These are phyloP conservation scores for Tauraco erythrolophus DNA, from an alignment of 2,113 vertebrate genomes.

Conservation along the genomic window DNA sequence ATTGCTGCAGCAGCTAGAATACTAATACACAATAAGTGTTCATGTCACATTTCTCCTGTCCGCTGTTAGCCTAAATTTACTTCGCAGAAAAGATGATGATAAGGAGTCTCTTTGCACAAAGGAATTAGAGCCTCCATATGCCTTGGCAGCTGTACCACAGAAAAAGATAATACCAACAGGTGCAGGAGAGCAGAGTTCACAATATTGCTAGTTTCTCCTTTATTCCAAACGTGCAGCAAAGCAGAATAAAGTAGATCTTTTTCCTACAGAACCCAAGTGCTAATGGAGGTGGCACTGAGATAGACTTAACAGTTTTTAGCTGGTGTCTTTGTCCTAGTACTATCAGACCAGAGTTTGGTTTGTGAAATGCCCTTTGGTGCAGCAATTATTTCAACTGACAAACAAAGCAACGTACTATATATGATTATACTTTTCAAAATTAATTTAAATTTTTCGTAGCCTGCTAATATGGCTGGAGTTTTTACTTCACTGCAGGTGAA, in stretches of 20 bases:
- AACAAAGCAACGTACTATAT: background rate
- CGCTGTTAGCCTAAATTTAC: conserved; percentile 9
- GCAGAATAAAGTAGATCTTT: background rate
- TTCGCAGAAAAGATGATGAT: background rate
- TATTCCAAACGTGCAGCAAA: background rate
- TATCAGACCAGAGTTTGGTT: background rate
- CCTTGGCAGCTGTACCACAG: background rate
- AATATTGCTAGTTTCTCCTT: background rate
- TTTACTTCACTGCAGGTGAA: background rate
- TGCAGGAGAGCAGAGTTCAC: background rate
- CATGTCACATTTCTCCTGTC: background rate
- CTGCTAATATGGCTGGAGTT: background rate
- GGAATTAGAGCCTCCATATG: conserved; percentile 6
- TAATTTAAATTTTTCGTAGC: background rate
- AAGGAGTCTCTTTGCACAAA: conserved; percentile 6
- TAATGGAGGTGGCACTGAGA: background rate
- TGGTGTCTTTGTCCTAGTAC: background rate
- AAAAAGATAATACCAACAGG: background rate
- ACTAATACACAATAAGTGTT: background rate
- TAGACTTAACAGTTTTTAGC: background rate
- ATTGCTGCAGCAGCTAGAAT: conserved; percentile 1
- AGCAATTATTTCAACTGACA: background rate
- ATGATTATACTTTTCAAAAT: background rate
- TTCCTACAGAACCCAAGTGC: background rate
- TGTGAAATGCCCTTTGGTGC: background rate